A percentile compares a stretch with the other conserved stretches of the same genome.
phyloP scores from a whole-genome alignment of 2,113 vertebrate genomes.

The Charadrius vociferus region DNA sequence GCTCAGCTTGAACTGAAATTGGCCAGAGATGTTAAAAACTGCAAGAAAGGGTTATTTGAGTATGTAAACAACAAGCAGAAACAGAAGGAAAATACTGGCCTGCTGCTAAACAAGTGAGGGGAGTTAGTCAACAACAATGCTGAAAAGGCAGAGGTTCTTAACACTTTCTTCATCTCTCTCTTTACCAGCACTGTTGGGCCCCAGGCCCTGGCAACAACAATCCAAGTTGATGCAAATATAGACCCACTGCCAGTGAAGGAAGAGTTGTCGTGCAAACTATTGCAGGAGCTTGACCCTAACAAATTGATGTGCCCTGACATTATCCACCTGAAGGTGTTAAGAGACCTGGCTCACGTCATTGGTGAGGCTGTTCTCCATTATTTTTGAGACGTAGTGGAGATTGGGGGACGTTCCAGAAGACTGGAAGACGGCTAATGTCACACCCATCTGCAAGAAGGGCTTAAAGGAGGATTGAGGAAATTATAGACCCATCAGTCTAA shows the following conservation, averaged over 20 bases:
- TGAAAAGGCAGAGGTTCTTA: background rate
- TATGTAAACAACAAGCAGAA: background rate
- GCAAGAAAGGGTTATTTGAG: background rate
- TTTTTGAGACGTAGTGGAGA: background rate
- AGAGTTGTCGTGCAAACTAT: background rate
- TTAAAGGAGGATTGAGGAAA: background rate
- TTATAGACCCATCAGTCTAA: background rate
- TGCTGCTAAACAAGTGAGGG: background rate
- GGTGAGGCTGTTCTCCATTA: background rate
- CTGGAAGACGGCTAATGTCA: background rate
- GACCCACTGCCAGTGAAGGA: background rate
- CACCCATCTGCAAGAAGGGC: background rate
- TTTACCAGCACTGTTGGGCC: background rate
- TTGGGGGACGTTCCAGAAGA: background rate
- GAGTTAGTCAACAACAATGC: background rate
- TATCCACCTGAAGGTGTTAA: background rate
- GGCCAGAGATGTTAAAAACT: background rate
- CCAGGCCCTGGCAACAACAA: background rate
- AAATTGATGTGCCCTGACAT: background rate
- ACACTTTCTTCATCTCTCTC: background rate
- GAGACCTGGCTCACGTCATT: background rate
- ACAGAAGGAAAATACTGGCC: background rate
- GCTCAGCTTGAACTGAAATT: background rate
- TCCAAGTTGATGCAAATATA: background rate
- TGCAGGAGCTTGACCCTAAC: background rate